A percentile compares a stretch with the other conserved stretches of the same genome.
These are phyloP conservation scores for Gila robusta DNA, from an alignment of 2,797 vertebrate genomes.

Conservation along the genomic window DNA sequence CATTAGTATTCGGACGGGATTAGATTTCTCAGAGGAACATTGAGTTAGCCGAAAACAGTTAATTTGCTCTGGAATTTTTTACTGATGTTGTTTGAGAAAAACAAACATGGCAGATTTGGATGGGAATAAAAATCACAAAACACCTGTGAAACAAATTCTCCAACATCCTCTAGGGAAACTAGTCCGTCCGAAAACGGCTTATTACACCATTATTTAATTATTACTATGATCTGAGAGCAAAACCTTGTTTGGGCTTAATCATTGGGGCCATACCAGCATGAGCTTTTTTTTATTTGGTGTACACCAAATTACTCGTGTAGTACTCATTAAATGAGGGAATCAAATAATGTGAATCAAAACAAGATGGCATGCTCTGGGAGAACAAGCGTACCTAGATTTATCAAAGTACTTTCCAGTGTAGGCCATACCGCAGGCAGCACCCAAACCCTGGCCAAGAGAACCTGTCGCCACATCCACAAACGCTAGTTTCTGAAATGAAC, in stretches of 20 bases:
- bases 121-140: background rate
- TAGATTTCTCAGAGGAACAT: background rate
- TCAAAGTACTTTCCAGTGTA: constrained; percentile 92
- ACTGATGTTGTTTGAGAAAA: background rate
- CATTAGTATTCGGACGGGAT: too few relatives aligned
- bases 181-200: background rate
- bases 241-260: background rate
- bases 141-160: background rate
- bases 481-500: constrained; percentile 80
- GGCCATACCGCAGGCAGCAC: constrained; percentile 89
- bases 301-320: background rate
- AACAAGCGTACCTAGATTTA: constrained; percentile 80
- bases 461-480: constrained; percentile 89
- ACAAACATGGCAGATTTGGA: background rate
- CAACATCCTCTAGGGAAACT: background rate
- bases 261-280: background rate
- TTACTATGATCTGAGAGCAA: background rate
- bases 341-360: background rate
- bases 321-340: background rate
- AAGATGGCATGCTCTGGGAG: background rate
- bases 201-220: background rate
- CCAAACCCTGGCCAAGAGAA: constrained; percentile 89
- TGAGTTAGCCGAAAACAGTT: background rate
- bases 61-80: background rate
- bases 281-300: background rate